Conservation (phyloP, 2,797 vertebrate genomes). For the Glyptemys insculpta region DNA sequence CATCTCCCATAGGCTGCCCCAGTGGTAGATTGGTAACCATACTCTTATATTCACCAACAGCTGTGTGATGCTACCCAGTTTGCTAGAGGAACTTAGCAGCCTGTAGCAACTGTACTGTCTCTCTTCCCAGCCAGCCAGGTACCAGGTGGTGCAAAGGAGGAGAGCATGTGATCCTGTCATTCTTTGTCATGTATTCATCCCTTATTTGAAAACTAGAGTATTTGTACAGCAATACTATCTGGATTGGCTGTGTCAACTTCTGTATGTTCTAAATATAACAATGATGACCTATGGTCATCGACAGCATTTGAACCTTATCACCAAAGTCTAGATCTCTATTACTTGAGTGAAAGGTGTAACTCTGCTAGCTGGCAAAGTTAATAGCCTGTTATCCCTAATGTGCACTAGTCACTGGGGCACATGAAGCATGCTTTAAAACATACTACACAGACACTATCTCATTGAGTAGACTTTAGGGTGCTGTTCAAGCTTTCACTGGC, state of each 20-base stretch:
- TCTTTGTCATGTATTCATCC: background rate
- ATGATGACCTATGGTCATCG: background rate
- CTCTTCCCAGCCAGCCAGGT: too few species aligned
- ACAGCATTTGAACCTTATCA: background rate
- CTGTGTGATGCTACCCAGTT: background rate
- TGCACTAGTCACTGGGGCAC: too few species aligned
- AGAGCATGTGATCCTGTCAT: background rate
- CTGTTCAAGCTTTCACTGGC: background rate
- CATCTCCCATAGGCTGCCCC: background rate
- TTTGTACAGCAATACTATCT: background rate
- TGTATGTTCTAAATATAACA: background rate
- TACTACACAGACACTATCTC: background rate
- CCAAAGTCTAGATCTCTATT: background rate
- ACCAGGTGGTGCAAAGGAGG: background rate
- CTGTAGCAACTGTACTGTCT: too few species aligned
- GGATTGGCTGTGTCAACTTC: background rate
- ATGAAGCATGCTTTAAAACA: too few species aligned
- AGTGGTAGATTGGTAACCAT: background rate
- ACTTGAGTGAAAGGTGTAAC: background rate
- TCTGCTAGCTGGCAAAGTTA: background rate
- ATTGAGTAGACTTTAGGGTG: background rate
- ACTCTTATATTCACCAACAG: background rate
- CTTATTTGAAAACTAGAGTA: background rate
- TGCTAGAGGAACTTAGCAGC: too few species aligned
- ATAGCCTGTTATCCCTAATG: background rate